Evolutionary conservation across 2,888 invertebrate genomes (phyloP), one percentile per base, ranked within the genome.

Genomic region (Stenurella melanura): DNA sequence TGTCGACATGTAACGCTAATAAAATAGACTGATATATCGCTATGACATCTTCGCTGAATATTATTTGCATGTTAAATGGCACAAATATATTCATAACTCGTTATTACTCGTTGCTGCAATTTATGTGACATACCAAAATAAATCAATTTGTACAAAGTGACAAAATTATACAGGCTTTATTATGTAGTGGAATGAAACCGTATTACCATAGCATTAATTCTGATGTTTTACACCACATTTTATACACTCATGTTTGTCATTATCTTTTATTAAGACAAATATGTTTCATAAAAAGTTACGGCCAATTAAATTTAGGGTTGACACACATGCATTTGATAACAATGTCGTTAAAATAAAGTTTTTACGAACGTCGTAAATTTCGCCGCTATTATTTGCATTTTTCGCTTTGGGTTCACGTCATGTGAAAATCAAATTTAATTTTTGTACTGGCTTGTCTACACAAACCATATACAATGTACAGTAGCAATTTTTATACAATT

Each of bases 251-350:
- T 34, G 38, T 58, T 57, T 58, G 69, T 58, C 57, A 69, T 69
- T 58, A 69, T 38, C 69, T 34, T 56, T 69, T 69, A 57, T 69
- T 74, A 77, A 77, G 74, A 77, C 74, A 66, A 76, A 76, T 76
- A 74, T 58, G 67, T 34, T 42, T 66, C 77, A 67, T 73, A 77
- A 77, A 77, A 74, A 54, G 70, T 77, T 77, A 77, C 56, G 77
- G 56, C 70, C 77, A 73, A 77, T 77, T 77, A 77, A 77, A 74
- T 60, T 76, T 73, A 57, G 18, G 69, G 56, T 69, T 69, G 69
- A 69, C 69, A 69, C 69, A 58, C 69, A 58, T 57, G 69, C 58
- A 57, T 69, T 58, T 38, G 69, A 57, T 69, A 69, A 69, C 69
- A 56, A 30, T 58, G 69, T 38, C 34, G 58, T 69, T 30, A 69